phyloP scores from a whole-genome alignment of 1,140 invertebrate species.

The Euschistus heros region DNA sequence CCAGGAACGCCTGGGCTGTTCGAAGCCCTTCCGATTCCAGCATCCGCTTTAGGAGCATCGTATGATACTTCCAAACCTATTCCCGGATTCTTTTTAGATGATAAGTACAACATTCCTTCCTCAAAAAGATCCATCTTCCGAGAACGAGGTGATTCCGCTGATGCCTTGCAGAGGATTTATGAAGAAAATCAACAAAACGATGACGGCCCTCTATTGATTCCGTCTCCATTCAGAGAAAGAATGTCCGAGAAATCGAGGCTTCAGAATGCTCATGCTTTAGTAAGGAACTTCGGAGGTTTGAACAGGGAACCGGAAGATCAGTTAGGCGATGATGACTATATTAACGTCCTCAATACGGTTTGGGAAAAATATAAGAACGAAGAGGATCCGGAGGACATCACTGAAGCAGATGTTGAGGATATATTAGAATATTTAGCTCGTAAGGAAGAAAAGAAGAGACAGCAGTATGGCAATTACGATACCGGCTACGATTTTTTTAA shows the following conservation, averaged over 20 bases:
- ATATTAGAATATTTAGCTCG: constrained; percentile 23
- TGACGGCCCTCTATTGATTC: constrained; percentile 14
- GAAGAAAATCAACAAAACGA: constrained; percentile 19
- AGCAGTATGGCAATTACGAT: constrained; percentile 18
- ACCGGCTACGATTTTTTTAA: constrained; percentile 27
- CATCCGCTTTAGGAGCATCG: constrained; percentile 13
- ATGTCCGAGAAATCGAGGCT: constrained; percentile 12
- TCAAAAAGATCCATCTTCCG: constrained; percentile 29
- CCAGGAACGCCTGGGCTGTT: constrained; percentile 23
- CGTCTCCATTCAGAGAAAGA: constrained; percentile 30
- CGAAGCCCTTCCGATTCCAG: constrained; percentile 23
- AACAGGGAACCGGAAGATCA: constrained; percentile 22
- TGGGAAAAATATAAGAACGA: constrained; percentile 29
- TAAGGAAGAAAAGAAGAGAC: constrained; percentile 26
- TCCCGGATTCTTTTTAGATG: not conserved
- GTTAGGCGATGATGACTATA: constrained; percentile 24
- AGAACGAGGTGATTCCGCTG: constrained; percentile 27
- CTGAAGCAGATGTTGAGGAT: constrained; percentile 25
- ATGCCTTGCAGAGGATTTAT: constrained; percentile 24
- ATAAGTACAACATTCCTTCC: not conserved
- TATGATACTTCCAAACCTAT: not conserved
- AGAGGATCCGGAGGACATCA: constrained; percentile 25
- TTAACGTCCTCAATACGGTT: constrained; percentile 26
- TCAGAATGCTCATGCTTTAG: constrained; percentile 24
- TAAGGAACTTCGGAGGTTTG: constrained; percentile 26